These are phyloP conservation scores for Alcis repandata DNA, from an alignment of 2,888 invertebrate genomes.

Conservation along the genomic window DNA sequence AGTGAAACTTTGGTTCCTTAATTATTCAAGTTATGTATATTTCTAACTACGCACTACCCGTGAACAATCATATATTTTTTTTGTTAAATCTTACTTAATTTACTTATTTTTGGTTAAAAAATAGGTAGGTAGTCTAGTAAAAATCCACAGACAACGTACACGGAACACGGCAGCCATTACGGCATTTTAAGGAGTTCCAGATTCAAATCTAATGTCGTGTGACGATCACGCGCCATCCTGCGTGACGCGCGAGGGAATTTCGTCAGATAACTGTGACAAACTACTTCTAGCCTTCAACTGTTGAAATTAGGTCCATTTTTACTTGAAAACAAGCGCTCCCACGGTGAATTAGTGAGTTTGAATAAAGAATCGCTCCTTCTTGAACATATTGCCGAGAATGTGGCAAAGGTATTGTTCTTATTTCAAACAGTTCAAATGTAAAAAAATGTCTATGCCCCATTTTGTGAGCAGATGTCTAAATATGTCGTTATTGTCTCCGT, in stretches of 20 bases:
- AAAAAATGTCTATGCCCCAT: slow-evolving; percentile 30
- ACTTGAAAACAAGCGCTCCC: slow-evolving; percentile 52
- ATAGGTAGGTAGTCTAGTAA: slow-evolving; percentile 8
- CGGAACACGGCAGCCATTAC: slow-evolving; percentile 69
- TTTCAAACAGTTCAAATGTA: slow-evolving; percentile 13
- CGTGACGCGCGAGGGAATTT: slow-evolving; percentile 63
- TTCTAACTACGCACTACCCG: no score
- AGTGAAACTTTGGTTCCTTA: no score
- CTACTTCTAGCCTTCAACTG: slow-evolving; percentile 39
- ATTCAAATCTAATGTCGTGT: slow-evolving; percentile 81
- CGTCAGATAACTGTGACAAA: slow-evolving; percentile 46
- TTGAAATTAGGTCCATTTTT: slow-evolving; percentile 4
- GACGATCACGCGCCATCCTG: slow-evolving; percentile 72
- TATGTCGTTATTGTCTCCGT: slow-evolving; percentile 56
- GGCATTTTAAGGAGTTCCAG: slow-evolving; percentile 77
- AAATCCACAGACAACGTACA: slow-evolving; percentile 50
- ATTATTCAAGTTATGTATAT: no score
- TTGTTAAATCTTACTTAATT: no score
- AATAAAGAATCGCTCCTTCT: slow-evolving; percentile 28
- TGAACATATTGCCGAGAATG: slow-evolving; percentile 15
- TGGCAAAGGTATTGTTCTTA: slow-evolving; percentile 21
- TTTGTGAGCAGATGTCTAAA: slow-evolving; percentile 47
- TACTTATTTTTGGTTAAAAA: no score
- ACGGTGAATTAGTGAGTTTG: slow-evolving; percentile 51
- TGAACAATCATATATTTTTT: no score